Percentiles rank a stretch among this genome's conserved stretches.
Conservation (phyloP, 2,797 vertebrate genomes). For the Typhlichthys subterraneus region DNA sequence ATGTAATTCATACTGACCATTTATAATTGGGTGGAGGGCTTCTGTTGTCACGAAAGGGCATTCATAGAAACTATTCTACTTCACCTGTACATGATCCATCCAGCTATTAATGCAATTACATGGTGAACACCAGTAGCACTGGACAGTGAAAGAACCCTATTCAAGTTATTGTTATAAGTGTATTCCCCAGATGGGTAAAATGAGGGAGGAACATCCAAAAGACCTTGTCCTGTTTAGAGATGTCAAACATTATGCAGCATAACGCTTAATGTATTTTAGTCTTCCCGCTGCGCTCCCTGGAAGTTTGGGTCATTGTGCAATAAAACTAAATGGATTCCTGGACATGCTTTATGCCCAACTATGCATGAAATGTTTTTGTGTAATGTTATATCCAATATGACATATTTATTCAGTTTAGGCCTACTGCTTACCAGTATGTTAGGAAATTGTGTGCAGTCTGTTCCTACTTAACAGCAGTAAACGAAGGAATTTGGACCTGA, state of each 20-base stretch:
- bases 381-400: neutral
- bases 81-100: conserved; percentile 69
- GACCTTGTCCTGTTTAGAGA: conserved; percentile 49
- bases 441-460: no score
- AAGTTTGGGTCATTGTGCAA: conserved; percentile 77
- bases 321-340: conserved; percentile 75
- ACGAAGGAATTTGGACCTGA: no score
- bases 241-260: conserved; percentile 62
- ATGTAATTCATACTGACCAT: conserved; percentile 21
- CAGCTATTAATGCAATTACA: conserved; percentile 49
- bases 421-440: no score
- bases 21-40: conserved; percentile 38
- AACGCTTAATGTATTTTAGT: conserved; percentile 63
- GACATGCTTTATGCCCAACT: conserved; percentile 31
- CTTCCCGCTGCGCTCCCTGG: conserved; percentile 71
- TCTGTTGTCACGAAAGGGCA: conserved; percentile 50
- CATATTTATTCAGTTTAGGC: no score
- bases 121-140: conserved; percentile 49
- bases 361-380: conserved; percentile 11
- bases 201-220: conserved; percentile 27
- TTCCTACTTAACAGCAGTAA: no score
- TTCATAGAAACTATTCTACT: conserved; percentile 39
- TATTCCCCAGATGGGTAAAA: neutral
- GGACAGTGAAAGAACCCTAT: conserved; percentile 33
- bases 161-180: neutral